These are phyloP conservation scores for Donacobius atricapilla DNA, from an alignment of 2,113 vertebrate genomes.

Conservation along the genomic window DNA sequence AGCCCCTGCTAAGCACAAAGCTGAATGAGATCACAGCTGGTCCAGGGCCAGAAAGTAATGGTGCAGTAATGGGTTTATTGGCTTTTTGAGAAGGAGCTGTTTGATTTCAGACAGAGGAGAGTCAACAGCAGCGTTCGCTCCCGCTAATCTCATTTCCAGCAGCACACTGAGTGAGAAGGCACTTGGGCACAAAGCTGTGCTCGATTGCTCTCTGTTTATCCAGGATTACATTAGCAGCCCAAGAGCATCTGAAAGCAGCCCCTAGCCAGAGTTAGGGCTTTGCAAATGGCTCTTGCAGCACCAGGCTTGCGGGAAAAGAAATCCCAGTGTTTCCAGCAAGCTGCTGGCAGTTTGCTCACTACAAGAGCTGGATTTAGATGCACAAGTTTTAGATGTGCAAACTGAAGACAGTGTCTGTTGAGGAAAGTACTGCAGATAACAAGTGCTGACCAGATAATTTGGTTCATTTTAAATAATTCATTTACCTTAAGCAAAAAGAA, in stretches of 20 bases:
- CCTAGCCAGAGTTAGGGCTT: background rate
- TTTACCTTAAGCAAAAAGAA: background rate
- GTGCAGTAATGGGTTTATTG: constrained; percentile 41
- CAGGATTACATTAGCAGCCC: constrained; percentile 4
- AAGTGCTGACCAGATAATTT: background rate
- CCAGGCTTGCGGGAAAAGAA: background rate
- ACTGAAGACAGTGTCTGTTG: background rate
- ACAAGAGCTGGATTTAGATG: background rate
- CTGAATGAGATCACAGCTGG: constrained; percentile 51
- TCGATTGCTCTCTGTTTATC: constrained; percentile 1
- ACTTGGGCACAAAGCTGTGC: constrained; percentile 11
- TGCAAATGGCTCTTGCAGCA: background rate
- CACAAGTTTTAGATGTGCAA: background rate
- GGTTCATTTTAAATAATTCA: background rate
- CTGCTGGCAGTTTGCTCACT: background rate
- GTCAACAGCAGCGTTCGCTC: background rate
- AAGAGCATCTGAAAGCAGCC: background rate
- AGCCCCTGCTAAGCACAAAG: background rate
- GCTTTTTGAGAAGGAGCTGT: constrained; percentile 36
- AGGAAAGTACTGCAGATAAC: background rate
- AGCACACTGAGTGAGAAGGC: background rate
- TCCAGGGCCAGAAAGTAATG: constrained; percentile 32
- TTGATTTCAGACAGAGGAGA: constrained; percentile 20
- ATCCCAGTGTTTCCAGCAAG: background rate
- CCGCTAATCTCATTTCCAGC: constrained; percentile 36